These are phyloP conservation scores for Eulithis prunata DNA, from an alignment of 2,888 invertebrate genomes.

Conservation along the genomic window DNA sequence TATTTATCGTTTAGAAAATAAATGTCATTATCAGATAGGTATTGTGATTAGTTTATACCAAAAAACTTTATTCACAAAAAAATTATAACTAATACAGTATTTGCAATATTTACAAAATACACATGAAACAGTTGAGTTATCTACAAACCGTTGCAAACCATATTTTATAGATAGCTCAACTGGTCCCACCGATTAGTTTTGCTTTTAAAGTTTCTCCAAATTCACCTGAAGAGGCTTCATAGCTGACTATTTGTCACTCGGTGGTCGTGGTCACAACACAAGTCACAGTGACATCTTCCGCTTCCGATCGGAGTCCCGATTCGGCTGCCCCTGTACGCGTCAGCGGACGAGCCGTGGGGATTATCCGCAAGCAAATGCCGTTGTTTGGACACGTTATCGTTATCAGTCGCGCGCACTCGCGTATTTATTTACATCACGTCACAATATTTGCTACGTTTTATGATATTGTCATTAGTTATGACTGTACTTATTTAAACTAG, in stretches of 20 bases:
- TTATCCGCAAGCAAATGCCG: constrained; percentile 59
- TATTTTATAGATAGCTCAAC: too few species aligned
- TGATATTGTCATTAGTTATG: not conserved
- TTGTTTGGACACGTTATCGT: constrained; percentile 62
- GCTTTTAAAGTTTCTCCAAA: too few species aligned
- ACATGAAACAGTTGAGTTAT: too few species aligned
- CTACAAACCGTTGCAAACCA: too few species aligned
- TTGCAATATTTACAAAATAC: too few species aligned
- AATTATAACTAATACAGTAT: too few species aligned
- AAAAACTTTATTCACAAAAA: too few species aligned
- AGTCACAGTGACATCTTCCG: constrained; percentile 25
- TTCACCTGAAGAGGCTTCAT: too few species aligned
- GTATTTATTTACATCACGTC: constrained; percentile 61
- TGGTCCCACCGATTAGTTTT: too few species aligned
- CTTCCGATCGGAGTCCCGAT: constrained; percentile 14
- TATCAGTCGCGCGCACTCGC: constrained; percentile 49
- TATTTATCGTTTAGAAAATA: too few species aligned
- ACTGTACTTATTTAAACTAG: not conserved
- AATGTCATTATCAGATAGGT: too few species aligned
- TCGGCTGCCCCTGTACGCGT: constrained; percentile 52
- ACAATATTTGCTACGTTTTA: constrained; percentile 10
- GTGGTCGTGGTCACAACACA: not conserved
- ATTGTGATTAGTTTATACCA: too few species aligned
- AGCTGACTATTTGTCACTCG: not conserved
- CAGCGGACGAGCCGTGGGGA: constrained; percentile 53